A percentile compares a stretch with the other conserved stretches of the same genome.
Evolutionary conservation across 2,888 invertebrate species (phyloP).

Genomic region (Tipula vernalis): DNA sequence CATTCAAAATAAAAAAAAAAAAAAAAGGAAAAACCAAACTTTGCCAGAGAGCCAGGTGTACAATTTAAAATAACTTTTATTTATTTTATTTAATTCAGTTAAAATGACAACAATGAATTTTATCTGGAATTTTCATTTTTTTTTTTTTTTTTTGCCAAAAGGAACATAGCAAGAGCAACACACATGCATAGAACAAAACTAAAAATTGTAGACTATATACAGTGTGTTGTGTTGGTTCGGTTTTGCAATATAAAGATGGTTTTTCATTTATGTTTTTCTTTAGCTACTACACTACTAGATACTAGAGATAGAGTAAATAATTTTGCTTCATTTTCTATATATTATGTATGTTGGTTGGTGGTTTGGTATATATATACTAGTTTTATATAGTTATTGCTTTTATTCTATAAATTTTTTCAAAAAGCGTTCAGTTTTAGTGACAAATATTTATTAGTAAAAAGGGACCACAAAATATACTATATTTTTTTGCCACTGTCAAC

Average conservation of each 20-base stretch:
- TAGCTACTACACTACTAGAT: neutral
- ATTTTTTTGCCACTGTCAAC: neutral
- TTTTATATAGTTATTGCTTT: neutral
- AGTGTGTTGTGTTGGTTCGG: neutral
- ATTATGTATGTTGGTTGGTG: neutral
- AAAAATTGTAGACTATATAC: neutral
- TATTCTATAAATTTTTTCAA: neutral
- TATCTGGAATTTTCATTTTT: neutral
- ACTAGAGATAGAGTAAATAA: neutral
- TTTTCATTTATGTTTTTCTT: neutral
- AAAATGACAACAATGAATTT: conserved; percentile 4
- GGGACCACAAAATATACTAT: neutral
- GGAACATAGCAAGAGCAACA: neutral
- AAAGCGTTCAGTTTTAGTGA: neutral
- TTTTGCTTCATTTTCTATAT: neutral
- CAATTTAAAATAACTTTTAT: neutral
- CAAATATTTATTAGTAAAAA: neutral
- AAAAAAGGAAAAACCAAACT: neutral
- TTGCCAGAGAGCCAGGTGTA: neutral
- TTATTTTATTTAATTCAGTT: conserved; percentile 4
- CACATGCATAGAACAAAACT: neutral
- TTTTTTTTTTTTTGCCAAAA: neutral
- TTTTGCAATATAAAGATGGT: neutral
- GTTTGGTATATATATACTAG: neutral
- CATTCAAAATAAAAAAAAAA: neutral